Conservation (phyloP, 2,797 vertebrate genomes). For the Myiotriccus ornatus region DNA sequence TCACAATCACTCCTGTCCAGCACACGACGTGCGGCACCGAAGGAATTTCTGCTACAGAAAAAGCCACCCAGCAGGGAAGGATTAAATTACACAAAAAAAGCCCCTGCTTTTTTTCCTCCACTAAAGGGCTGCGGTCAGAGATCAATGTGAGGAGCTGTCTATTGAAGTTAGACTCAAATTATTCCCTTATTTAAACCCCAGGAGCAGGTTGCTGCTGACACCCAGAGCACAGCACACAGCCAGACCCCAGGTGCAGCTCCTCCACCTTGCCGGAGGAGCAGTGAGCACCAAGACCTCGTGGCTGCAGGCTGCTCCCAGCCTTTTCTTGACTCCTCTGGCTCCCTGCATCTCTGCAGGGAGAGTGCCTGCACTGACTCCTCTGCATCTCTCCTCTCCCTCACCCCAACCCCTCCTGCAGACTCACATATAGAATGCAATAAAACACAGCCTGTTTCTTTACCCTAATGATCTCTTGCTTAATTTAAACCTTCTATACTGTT, state of each 20-base stretch:
- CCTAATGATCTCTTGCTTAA: neutral
- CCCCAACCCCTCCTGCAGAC: neutral
- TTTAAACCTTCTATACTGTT: neutral
- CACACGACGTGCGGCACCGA: neutral
- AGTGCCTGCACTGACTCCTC: neutral
- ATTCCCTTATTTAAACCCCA: neutral
- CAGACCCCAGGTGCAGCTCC: fast-evolving
- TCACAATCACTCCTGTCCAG: neutral
- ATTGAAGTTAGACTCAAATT: neutral
- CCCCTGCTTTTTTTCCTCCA: neutral
- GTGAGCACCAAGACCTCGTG: neutral
- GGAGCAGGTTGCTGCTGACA: neutral
- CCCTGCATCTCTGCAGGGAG: too few species aligned
- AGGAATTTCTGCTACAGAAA: neutral
- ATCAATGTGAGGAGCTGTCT: neutral
- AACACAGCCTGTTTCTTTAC: neutral
- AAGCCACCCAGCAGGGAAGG: constrained; percentile 36
- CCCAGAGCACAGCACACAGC: neutral
- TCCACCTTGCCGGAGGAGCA: neutral
- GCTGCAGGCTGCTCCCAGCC: neutral
- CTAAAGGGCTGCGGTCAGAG: neutral
- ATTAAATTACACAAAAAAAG: constrained; percentile 17
- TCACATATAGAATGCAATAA: neutral
- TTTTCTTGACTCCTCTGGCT: neutral
- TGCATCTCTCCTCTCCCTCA: neutral